These are phyloP conservation scores for Drosophila ficusphila DNA, from an alignment of 1,140 invertebrate genomes.

Conservation along the genomic window DNA sequence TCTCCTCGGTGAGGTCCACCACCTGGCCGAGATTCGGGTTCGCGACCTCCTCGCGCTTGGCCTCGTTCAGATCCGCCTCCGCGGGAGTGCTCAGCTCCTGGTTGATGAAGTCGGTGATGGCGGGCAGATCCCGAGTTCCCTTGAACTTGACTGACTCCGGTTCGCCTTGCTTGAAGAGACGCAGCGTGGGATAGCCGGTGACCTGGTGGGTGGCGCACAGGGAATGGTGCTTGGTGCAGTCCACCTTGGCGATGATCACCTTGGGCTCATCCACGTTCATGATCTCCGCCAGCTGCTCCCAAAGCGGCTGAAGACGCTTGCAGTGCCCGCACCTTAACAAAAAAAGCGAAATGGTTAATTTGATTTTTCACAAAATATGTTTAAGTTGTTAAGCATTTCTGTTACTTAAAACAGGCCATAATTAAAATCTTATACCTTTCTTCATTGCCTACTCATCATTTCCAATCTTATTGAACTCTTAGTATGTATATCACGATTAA, in stretches of 20 bases:
- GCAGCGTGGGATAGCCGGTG: conserved; percentile 89
- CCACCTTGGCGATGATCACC: conserved; percentile 90
- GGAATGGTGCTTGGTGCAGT: conserved; percentile 89
- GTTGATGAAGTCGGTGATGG: conserved; percentile 90
- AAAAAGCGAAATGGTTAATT: too few species aligned
- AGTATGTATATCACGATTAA: background rate
- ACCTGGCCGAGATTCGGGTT: conserved; percentile 83
- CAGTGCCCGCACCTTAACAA: conserved; percentile 89
- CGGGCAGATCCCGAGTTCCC: conserved; percentile 89
- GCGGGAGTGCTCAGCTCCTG: conserved; percentile 86
- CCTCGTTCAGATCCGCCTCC: conserved; percentile 42
- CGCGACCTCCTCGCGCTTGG: conserved; percentile 60
- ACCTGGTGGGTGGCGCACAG: conserved; percentile 90
- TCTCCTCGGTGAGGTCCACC: conserved; percentile 89
- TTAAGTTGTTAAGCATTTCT: too few species aligned
- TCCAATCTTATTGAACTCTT: background rate
- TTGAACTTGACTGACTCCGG: conserved; percentile 87
- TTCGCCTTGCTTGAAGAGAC: conserved; percentile 89
- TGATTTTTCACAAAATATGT: too few species aligned
- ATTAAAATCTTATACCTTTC: too few species aligned
- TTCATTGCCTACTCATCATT: too few species aligned
- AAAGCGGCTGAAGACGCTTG: conserved; percentile 88
- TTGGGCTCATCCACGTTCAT: conserved; percentile 87
- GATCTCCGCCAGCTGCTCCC: conserved; percentile 90
- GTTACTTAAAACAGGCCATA: too few species aligned